A percentile compares a stretch with the other conserved stretches of the same genome.
Evolutionary conservation across 2,888 invertebrate species (phyloP).

Genomic region (Mimachlamys varia): DNA sequence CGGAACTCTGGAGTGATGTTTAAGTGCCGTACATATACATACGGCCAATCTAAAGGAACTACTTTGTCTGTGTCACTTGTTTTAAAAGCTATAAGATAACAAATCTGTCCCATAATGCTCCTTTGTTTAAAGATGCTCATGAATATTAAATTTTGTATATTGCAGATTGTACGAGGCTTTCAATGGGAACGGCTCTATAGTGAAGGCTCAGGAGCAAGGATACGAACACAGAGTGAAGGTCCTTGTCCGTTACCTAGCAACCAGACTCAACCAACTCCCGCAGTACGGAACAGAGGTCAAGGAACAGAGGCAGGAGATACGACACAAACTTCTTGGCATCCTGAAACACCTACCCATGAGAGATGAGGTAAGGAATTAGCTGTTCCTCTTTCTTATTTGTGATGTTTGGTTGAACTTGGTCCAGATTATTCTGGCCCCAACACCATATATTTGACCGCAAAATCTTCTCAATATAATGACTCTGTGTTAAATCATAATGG

Average conservation of each 20-base stretch:
- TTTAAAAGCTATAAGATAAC: too few relatives aligned
- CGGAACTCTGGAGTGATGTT: too few relatives aligned
- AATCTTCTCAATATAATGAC: too few relatives aligned
- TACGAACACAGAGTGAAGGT: conserved; percentile 69
- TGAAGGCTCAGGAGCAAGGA: conserved; percentile 60
- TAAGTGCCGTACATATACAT: too few relatives aligned
- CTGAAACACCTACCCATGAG: conserved; percentile 66
- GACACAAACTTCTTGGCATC: conserved; percentile 59
- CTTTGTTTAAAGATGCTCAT: not conserved
- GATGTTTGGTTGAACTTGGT: not conserved
- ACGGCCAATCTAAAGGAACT: too few relatives aligned
- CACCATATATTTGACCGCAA: too few relatives aligned
- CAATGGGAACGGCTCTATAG: conserved; percentile 54
- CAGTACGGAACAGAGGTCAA: conserved; percentile 38
- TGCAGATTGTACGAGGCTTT: conserved; percentile 64
- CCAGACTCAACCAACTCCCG: conserved; percentile 65
- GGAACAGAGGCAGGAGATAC: conserved; percentile 46
- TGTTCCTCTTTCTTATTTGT: too few relatives aligned
- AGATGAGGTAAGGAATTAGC: conserved; percentile 68
- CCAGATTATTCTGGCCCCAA: too few relatives aligned
- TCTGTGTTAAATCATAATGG: too few relatives aligned
- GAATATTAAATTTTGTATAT: conserved; percentile 40
- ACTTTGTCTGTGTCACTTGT: too few relatives aligned
- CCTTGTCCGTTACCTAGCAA: conserved; percentile 68
- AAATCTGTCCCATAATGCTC: not conserved